Base-by-base conservation (phyloP, 1,140 invertebrate genomes). In the Drosophila sp. region DNA sequence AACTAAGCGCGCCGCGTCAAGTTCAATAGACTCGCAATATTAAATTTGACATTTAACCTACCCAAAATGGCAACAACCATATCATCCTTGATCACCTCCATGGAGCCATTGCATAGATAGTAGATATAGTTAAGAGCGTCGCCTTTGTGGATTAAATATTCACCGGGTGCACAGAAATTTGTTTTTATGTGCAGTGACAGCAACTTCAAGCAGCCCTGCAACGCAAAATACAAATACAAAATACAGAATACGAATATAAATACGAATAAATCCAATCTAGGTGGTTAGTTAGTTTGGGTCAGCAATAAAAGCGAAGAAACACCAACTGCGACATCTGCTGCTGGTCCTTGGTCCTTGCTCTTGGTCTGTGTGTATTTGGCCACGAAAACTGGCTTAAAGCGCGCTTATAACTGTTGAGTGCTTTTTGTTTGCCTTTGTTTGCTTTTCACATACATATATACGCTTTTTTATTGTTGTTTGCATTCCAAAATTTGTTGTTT, bases 11-110 rank as follows among this genome's bases (percentile, higher is more conserved):
- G 35, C 10, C 35, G 35, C 10, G 44, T 8, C 2, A 54, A 61
- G 85, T 89, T 89, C 84, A 89, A 76, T 70, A 79, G 60, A 84
- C 80, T 67, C 50, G 27, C 30, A 64, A 44, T 33, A 32, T 32
- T 62, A 70, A 57, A 66, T 64, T 66, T 72, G 63, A 47, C 66
- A 67, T 74, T 74, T 73, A 56, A 67, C 93, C 94, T 94, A 99
- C 98, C 98, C 84, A 99, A 94, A 90, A 99, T 99, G 55, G 98
- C 98, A 23, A 99, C 98, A 56, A 99, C 98, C 96, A 99, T 98
- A 70, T 97, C 97, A 91, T 99, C 97, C 92, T 99, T 98, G 69
- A 99, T 96, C 40, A 99, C 98, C 93, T 99, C 98, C 96, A 99
- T 99, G 4, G 98, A 99, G 3, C 98, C 99, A 82, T 98, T 98